phyloP scores from a whole-genome alignment of 2,797 vertebrate species.

The Molossus molossus region DNA sequence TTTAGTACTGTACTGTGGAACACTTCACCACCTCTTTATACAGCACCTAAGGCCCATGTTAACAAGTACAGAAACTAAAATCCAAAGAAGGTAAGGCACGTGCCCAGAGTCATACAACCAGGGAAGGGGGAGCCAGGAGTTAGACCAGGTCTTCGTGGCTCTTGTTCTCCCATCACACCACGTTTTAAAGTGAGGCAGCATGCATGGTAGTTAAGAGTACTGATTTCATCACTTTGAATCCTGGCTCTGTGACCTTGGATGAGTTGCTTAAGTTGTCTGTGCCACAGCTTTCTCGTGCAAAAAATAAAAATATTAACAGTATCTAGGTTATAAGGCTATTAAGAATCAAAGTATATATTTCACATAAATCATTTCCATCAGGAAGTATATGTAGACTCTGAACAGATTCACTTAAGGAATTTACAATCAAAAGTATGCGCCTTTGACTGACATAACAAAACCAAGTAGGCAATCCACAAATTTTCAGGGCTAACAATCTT shows the following conservation, averaged over 20 bases:
- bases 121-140: neutral
- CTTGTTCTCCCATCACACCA: neutral
- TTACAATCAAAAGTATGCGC: constrained; percentile 10
- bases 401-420: constrained; percentile 52
- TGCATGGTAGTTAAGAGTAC: neutral
- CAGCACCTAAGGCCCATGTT: neutral
- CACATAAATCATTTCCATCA: constrained; percentile 38
- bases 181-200: neutral
- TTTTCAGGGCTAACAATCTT: neutral
- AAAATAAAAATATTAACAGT: neutral
- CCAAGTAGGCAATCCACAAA: neutral
- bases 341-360: neutral
- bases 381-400: neutral
- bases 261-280: neutral
- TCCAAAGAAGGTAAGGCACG: neutral
- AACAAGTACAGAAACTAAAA: constrained; percentile 3
- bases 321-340: neutral
- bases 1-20: neutral
- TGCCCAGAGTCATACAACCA: neutral
- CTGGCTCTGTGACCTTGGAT: neutral
- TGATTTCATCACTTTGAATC: neutral
- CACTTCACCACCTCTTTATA: neutral
- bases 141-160: neutral
- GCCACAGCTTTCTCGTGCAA: neutral
- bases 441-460: neutral